Base-by-base conservation (phyloP, 2,888 invertebrate species). In the Habrosyne pyritoides region DNA sequence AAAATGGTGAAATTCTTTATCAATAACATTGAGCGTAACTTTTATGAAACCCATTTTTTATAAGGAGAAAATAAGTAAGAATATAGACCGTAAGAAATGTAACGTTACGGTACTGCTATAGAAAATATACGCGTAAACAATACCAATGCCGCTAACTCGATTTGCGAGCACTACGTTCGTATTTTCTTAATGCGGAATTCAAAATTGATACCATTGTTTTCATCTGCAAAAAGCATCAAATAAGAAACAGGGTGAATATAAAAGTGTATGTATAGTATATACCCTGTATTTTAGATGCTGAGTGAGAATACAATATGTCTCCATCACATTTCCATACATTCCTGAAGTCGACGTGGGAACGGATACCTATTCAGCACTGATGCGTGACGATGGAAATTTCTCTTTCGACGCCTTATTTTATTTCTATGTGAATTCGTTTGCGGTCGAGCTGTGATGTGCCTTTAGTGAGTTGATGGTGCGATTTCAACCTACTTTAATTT, bases 271-370 rank as follows among this genome's bases (percentile, higher is more conserved):
- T 80, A 79, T 75, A 69, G 72, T 73, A 71, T 82, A 80, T 84
- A 84, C 85, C 84, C 81, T 73, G 83, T 75, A 72, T 71, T 73
- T 75, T 70, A 66, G 67, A 75, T 71, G 79, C 76, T 74, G 79
- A 75, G 77, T 69, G 79, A 79, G 83, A 85, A 85, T 81, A 77
- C 86, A 82, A 87, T 88, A 86, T 82, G 83, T 86, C 87, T 86
- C 87, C 87, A 86, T 90, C 84, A 83, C 84, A 88, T 89, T 90
- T 83, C 82, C 86, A 87, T 89, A 89, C 80, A 84, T 86, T 86
- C 83, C 76, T 80, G 78, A 79, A 75, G 75, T 76, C 74, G 75
- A 77, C 77, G 78, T 72, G 73, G 75, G 63, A 14, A 81, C 78
- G 73, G 75, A 75, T 79, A 78, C 73, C 77, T 81, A 74, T 79